These are phyloP conservation scores for Graptemys geographica DNA, from an alignment of 2,797 vertebrate genomes.

Conservation along the genomic window DNA sequence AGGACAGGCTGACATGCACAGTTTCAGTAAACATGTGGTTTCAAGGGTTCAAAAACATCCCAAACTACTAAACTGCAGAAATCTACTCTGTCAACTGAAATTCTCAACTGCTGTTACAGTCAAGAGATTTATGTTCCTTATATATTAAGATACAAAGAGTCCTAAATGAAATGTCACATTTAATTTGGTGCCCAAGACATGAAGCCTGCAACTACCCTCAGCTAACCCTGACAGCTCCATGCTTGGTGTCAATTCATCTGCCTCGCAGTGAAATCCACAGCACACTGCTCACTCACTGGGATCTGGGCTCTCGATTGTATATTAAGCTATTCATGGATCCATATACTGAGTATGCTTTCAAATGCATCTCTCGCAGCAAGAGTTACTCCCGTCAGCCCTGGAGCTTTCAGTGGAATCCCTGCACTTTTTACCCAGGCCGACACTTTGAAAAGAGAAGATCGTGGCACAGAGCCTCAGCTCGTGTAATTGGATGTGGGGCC, in stretches of 20 bases:
- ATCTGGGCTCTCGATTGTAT: background rate
- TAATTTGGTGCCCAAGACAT: background rate
- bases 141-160: slow-evolving; percentile 27
- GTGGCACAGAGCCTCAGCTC: background rate
- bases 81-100: slow-evolving; percentile 7
- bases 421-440: background rate
- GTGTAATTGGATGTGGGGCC: background rate
- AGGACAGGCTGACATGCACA: background rate
- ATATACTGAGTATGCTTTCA: accelerated
- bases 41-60: background rate
- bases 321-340: accelerated
- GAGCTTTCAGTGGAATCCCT: background rate
- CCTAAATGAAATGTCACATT: slow-evolving; percentile 49
- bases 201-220: slow-evolving; percentile 35
- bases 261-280: background rate
- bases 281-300: accelerated
- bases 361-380: accelerated
- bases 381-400: background rate
- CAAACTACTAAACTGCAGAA: background rate
- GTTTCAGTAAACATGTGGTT: background rate
- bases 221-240: background rate
- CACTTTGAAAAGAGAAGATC: background rate
- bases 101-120: background rate
- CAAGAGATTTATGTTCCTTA: background rate
- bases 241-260: background rate